phyloP scores from a whole-genome alignment of 2,797 vertebrate species.

The Triplophysa yarkandensis region DNA sequence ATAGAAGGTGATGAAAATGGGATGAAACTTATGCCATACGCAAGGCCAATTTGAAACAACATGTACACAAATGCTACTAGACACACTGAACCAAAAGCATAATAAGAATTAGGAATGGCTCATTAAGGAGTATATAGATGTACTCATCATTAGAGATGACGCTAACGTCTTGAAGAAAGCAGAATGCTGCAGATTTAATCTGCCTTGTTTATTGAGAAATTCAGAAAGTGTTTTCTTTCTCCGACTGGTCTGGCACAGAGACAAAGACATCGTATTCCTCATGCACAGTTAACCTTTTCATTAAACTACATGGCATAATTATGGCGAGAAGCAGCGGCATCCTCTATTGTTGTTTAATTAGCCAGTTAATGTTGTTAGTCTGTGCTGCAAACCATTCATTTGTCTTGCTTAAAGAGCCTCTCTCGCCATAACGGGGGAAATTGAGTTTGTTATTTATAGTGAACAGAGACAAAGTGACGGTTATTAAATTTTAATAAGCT shows the following conservation, averaged over 20 bases:
- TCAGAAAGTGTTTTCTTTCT: slow-evolving; percentile 17
- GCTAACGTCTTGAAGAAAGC: neutral
- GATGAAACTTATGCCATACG: neutral
- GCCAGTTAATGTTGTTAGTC: slow-evolving; percentile 82
- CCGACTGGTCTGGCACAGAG: slow-evolving; percentile 47
- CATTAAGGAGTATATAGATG: neutral
- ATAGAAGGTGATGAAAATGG: neutral
- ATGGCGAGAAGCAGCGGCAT: slow-evolving; percentile 69
- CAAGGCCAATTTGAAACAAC: neutral
- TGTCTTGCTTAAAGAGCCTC: slow-evolving; percentile 81
- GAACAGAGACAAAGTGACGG: slow-evolving; percentile 66
- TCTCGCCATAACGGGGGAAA: slow-evolving; percentile 70
- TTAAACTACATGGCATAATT: slow-evolving; percentile 74
- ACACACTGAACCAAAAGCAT: neutral
- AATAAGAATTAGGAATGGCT: neutral
- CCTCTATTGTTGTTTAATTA: slow-evolving; percentile 83
- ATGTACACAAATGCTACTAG: too few relatives aligned
- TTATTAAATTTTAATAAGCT: slow-evolving; percentile 77
- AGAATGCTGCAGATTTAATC: slow-evolving; percentile 31
- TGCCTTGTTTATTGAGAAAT: slow-evolving; percentile 43
- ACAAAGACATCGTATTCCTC: slow-evolving; percentile 65
- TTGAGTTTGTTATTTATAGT: slow-evolving; percentile 78
- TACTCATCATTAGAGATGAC: slow-evolving; percentile 23
- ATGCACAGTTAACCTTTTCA: slow-evolving; percentile 76
- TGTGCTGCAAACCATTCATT: slow-evolving; percentile 78